Evolutionary conservation across 2,797 vertebrate genomes (phyloP).

Genomic region (Lepidocolaptes lacrymiger): DNA sequence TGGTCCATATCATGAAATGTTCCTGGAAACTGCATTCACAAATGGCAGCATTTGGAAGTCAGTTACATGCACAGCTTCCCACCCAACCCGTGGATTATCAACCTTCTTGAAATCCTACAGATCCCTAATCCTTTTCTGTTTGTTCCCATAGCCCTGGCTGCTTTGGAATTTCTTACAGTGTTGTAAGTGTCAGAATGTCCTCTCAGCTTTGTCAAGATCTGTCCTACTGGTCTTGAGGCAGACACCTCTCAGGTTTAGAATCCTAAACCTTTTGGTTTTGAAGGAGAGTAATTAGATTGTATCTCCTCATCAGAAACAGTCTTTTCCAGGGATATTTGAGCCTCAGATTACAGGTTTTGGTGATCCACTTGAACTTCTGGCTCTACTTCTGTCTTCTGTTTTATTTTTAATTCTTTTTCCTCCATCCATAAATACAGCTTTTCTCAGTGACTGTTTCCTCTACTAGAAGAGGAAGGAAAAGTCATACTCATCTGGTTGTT

Average conservation of each 20-base stretch:
- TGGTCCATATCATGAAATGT: neutral
- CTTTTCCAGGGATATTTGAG: neutral
- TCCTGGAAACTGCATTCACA: neutral
- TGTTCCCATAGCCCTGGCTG: neutral
- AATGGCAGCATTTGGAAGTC: neutral
- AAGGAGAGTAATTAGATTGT: neutral
- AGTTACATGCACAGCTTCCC: neutral
- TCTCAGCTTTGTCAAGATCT: neutral
- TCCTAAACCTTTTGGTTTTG: neutral
- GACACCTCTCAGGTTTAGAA: fast-evolving
- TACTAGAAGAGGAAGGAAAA: neutral
- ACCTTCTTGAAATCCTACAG: neutral
- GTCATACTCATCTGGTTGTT: neutral
- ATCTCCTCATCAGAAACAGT: neutral
- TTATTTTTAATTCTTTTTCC: neutral
- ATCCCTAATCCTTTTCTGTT: neutral
- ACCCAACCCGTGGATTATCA: neutral
- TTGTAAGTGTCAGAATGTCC: neutral
- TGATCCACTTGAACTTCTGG: neutral
- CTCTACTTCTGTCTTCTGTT: neutral
- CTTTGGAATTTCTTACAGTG: neutral
- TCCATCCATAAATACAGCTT: neutral
- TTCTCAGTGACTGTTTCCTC: neutral
- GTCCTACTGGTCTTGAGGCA: neutral
- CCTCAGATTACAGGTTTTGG: neutral